These are phyloP conservation scores for Syrphus vitripennis DNA, from an alignment of 2,888 invertebrate species.

Conservation along the genomic window DNA sequence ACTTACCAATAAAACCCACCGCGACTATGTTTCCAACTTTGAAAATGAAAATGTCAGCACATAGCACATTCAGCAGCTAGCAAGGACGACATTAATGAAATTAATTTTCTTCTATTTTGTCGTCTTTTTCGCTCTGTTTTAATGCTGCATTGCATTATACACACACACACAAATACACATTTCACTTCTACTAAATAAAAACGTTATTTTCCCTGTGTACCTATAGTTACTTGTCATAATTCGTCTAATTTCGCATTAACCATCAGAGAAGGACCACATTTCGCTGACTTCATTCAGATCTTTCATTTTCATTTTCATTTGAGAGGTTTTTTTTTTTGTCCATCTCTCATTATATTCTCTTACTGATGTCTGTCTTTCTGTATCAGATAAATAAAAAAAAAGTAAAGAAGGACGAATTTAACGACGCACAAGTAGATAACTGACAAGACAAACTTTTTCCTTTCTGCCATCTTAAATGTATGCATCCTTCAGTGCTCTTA, in stretches of 20 bases:
- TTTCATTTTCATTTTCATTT: background rate
- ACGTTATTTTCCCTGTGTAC: background rate
- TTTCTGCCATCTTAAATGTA: background rate
- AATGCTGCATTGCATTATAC: background rate
- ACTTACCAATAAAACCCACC: background rate
- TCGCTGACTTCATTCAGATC: background rate
- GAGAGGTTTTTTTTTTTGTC: background rate
- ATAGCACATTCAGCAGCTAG: background rate
- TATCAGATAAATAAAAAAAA: background rate
- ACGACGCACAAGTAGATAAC: slow-evolving; percentile 1
- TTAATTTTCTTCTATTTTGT: background rate
- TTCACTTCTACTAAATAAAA: background rate
- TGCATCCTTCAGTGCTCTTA: background rate
- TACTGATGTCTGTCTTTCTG: background rate
- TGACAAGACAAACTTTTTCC: background rate
- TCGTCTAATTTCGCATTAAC: background rate
- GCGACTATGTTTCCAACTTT: background rate
- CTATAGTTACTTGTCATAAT: slow-evolving; percentile 5
- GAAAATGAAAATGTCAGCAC: background rate
- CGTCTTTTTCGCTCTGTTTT: background rate
- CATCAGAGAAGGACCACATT: background rate
- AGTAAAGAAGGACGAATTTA: background rate
- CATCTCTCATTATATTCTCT: background rate
- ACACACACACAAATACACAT: background rate
- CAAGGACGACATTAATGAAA: background rate